Percentiles rank a stretch among this genome's conserved stretches.
These are phyloP conservation scores for Brenthis ino DNA, from an alignment of 2,888 invertebrate species.

Conservation along the genomic window DNA sequence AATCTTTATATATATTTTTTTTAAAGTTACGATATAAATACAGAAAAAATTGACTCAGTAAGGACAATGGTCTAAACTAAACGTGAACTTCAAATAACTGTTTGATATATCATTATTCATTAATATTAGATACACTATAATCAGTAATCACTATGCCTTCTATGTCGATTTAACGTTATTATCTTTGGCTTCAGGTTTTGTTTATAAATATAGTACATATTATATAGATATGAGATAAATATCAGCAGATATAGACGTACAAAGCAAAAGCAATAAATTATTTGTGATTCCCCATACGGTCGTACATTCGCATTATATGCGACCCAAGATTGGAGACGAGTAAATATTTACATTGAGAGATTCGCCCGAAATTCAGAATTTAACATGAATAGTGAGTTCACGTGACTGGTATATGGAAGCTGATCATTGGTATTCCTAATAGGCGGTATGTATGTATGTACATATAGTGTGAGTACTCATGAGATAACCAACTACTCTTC, in stretches of 20 bases:
- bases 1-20: too few relatives aligned
- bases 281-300: constrained; percentile 44
- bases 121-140: neutral
- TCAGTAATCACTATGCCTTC: neutral
- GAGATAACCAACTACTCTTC: too few relatives aligned
- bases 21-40: too few relatives aligned
- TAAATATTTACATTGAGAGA: constrained; percentile 50
- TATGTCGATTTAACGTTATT: neutral
- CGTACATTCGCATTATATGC: constrained; percentile 43
- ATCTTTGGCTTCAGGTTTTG: too few relatives aligned
- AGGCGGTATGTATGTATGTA: too few relatives aligned
- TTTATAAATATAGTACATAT: neutral
- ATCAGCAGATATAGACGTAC: constrained; percentile 27
- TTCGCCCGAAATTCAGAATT: constrained; percentile 21
- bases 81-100: neutral
- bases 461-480: too few relatives aligned
- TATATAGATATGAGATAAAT: constrained; percentile 27
- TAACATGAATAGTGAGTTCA: constrained; percentile 4
- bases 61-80: too few relatives aligned
- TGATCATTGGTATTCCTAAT: too few relatives aligned
- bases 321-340: constrained; percentile 44
- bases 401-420: neutral
- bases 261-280: constrained; percentile 46
- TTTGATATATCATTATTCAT: neutral
- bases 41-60: too few relatives aligned